Evolutionary conservation across 2,888 invertebrate species (phyloP).

Genomic region (Glyphotaelius pellucidus): DNA sequence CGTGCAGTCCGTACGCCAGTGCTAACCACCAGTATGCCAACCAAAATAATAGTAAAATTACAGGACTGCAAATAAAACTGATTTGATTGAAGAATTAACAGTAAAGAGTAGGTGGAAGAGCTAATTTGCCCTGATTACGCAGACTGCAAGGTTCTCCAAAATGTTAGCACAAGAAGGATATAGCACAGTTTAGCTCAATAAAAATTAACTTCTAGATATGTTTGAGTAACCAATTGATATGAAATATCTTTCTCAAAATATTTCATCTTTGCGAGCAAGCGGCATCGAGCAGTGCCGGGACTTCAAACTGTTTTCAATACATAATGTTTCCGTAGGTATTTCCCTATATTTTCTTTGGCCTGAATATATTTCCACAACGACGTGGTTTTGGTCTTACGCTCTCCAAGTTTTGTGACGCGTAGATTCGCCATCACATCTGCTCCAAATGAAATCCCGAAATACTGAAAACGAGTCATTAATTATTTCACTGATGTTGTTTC

Average conservation of each 20-base stretch:
- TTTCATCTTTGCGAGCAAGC: conserved; percentile 3
- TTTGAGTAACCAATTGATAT: not conserved
- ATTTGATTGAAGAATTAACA: too few relatives aligned
- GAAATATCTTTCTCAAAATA: not conserved
- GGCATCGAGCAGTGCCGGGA: conserved; percentile 48
- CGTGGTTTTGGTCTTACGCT: conserved; percentile 28
- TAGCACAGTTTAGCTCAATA: not conserved
- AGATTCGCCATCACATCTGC: conserved; percentile 30
- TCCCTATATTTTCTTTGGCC: conserved; percentile 6
- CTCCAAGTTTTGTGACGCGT: conserved; percentile 35
- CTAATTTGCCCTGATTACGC: not conserved
- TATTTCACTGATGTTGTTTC: conserved; percentile 28
- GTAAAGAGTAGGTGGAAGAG: not conserved
- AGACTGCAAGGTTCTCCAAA: not conserved
- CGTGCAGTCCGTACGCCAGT: too few relatives aligned
- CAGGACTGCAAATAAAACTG: too few relatives aligned
- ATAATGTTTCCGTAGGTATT: conserved; percentile 7
- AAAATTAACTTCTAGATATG: not conserved
- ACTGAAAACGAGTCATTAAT: conserved; percentile 38
- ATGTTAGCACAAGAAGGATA: not conserved
- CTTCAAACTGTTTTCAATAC: conserved; percentile 57
- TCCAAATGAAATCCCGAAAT: not conserved
- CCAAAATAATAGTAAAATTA: too few relatives aligned
- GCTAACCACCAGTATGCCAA: too few relatives aligned
- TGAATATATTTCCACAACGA: conserved; percentile 18